These are phyloP conservation scores for Meriones psammophilus DNA, from an alignment of 2,797 vertebrate species.

Conservation along the genomic window DNA sequence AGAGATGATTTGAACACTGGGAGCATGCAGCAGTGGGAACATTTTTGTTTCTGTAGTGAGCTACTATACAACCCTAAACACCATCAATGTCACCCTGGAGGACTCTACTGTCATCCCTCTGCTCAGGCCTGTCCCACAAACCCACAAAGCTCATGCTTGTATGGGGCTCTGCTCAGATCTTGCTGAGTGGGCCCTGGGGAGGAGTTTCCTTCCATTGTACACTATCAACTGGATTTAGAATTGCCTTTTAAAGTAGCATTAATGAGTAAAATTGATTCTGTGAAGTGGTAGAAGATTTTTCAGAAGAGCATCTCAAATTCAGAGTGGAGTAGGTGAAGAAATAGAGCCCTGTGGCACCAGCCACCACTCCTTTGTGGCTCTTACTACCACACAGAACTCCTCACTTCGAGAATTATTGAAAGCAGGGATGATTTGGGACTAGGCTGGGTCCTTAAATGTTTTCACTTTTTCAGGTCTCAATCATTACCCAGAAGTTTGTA, in stretches of 20 bases:
- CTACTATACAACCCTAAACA: not conserved
- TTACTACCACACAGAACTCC: not conserved
- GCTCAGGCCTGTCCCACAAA: not conserved
- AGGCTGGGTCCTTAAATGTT: conserved; percentile 67
- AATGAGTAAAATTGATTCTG: not conserved
- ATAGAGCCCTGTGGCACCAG: not conserved
- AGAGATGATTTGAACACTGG: not conserved
- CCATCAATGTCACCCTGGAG: not conserved
- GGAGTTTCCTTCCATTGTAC: not conserved
- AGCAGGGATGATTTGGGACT: conserved; percentile 19
- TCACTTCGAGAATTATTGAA: conserved; percentile 50
- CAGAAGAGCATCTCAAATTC: not conserved
- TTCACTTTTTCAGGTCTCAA: conserved; percentile 73
- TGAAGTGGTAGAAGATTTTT: not conserved
- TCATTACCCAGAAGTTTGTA: conserved; percentile 63
- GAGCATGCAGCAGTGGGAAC: not conserved
- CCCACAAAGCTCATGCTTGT: not conserved
- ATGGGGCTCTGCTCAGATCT: not conserved
- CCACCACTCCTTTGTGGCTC: not conserved
- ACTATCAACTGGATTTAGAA: not conserved
- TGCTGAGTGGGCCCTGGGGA: not conserved
- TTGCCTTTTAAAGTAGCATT: not conserved
- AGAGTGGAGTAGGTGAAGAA: not conserved
- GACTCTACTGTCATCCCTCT: not conserved
- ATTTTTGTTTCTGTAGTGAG: not conserved